These are phyloP conservation scores for Stegodyphus dumicola DNA, from an alignment of 1,140 invertebrate species.

Conservation along the genomic window DNA sequence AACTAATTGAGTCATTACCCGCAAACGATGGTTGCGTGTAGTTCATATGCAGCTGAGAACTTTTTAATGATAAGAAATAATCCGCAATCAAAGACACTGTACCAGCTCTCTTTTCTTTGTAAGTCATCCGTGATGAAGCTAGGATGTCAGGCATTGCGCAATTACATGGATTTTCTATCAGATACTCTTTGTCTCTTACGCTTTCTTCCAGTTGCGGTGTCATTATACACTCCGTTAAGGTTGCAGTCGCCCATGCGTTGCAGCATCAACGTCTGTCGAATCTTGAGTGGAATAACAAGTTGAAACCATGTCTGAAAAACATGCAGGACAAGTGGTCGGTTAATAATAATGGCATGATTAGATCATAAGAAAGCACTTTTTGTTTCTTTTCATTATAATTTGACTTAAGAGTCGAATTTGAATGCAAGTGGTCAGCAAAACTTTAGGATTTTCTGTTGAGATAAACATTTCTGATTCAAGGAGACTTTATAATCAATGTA, in stretches of 20 bases:
- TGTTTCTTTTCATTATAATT: no score
- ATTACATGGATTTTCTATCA: conserved; percentile 29
- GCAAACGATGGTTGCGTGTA: not conserved
- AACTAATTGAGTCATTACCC: conserved; percentile 5
- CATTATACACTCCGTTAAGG: conserved; percentile 30
- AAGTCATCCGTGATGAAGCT: conserved; percentile 1
- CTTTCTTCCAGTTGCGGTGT: conserved; percentile 15
- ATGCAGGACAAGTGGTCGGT: no score
- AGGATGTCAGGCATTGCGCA: conserved; percentile 15
- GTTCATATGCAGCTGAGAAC: not conserved
- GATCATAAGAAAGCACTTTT: no score
- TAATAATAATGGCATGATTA: no score
- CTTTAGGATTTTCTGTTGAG: no score
- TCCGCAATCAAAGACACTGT: conserved; percentile 18
- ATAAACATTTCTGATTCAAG: no score
- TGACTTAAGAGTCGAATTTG: no score
- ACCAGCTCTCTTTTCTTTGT: not conserved
- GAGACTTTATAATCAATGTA: no score
- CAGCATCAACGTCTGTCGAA: not conserved
- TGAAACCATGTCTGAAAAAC: not conserved
- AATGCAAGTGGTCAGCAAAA: no score
- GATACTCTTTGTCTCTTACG: conserved; percentile 12
- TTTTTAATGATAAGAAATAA: not conserved
- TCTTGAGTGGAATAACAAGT: not conserved
- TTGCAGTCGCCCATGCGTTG: conserved; percentile 9